Evolutionary conservation across 2,888 invertebrate genomes (phyloP).

Genomic region (Enchytraeus crypticus): DNA sequence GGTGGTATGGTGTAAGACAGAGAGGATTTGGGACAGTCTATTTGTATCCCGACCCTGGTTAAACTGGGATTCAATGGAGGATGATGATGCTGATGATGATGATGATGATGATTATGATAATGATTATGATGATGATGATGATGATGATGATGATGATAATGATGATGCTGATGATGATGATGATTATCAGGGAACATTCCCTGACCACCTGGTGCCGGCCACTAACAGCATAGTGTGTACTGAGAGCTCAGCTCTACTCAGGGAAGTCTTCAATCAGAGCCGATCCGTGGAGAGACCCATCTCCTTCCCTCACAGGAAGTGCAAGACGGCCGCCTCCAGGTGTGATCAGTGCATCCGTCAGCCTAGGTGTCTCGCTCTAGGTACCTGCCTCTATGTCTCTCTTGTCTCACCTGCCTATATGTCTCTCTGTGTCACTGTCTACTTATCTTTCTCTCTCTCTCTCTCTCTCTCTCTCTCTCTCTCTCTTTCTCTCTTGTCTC

Average conservation of each 20-base stretch:
- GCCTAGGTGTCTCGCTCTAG: slow-evolving; percentile 13
- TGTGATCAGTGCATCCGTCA: slow-evolving; percentile 27
- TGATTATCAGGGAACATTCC: slow-evolving; percentile 29
- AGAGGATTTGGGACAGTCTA: too few relatives aligned
- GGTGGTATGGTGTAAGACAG: too few relatives aligned
- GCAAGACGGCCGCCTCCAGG: slow-evolving; percentile 27
- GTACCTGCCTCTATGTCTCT: slow-evolving; percentile 4
- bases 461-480: background rate
- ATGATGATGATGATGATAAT: too few relatives aligned
- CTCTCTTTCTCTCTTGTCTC: background rate
- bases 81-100: too few relatives aligned
- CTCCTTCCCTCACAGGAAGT: slow-evolving; percentile 34
- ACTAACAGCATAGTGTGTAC: slow-evolving; percentile 39
- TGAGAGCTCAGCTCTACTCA: slow-evolving; percentile 34
- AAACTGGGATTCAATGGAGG: too few relatives aligned
- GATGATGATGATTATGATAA: too few relatives aligned
- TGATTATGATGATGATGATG: too few relatives aligned
- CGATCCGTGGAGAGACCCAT: slow-evolving; percentile 30
- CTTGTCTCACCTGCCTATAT: background rate
- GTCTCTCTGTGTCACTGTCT: background rate
- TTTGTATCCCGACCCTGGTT: too few relatives aligned
- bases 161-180: too few relatives aligned
- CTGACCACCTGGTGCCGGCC: slow-evolving; percentile 20
- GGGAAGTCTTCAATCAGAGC: slow-evolving; percentile 35
- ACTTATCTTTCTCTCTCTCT: background rate